Base-by-base conservation (phyloP, 2,113 vertebrate species). In the Otocyon megalotis region DNA sequence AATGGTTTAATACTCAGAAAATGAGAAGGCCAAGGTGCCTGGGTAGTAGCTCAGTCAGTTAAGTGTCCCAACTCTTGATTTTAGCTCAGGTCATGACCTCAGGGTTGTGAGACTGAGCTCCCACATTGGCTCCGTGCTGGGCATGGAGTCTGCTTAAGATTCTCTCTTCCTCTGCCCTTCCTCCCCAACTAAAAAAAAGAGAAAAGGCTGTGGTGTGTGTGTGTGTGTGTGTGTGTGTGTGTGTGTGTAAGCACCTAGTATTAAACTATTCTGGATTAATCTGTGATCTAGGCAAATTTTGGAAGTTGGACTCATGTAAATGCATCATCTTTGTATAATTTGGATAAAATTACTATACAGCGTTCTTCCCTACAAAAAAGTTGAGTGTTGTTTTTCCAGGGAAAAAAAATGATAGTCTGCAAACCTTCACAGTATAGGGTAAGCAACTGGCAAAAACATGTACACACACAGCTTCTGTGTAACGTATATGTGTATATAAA, bases 51-150 rank as follows among this genome's bases (percentile, higher is more conserved):
- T 58, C 56, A 58, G 56, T 20, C 56, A 2, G 56, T 58, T 58
- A 20, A 58, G 56, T 7, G 56, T 69, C 67, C 67, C 8, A 1
- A n/a, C 32, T 67, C 65, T n/a, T 67, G 65, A 67, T 67, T 65
- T 67, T 7, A 2, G 32, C 65, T 69, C 67, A 19, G 67, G 16
- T 69, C 32, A 69, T 54, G 67, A 69, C 19, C 32, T 35, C 30
- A 69, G 32, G 65, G 8, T 69, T 32, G 16, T 69, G 65, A 69
- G 32, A 16, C 4, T 1, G 16, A 67, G 65, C 65, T 43, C 15
- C 65, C 2, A 8, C 32, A n/a, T n/a, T 32, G 1, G 65, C 65
- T 69, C 32, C 1, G 1, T 4, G 1, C 32, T 19, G 32, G 32
- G 16, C 67, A 19, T 11, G 17, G 8, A 69, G 32, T 69, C 17